Base-by-base conservation (phyloP, 2,888 invertebrate species). In the Tenthredo amoena region DNA sequence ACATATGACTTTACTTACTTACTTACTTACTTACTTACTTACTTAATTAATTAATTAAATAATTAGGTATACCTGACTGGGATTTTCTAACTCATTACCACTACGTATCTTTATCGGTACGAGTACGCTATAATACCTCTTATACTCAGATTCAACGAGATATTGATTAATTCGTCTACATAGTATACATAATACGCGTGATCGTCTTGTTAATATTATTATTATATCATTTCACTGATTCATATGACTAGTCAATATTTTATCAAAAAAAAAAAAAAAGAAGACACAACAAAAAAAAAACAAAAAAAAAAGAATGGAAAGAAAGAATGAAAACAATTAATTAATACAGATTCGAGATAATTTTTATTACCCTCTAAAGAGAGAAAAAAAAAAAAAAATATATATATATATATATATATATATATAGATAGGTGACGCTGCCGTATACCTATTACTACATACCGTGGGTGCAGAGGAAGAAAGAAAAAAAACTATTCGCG, bases 211-310 rank as follows among this genome's bases (percentile, higher is more conserved):
- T 47, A 47, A 47, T 47, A 47, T 58, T 58, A 21, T n/a, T 58
- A 58, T 9, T 58, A 58, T 21, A 58, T 58, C 58, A 58, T 58
- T 58, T 58, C 58, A n/a, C 21, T 21, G 9, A 58, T 58, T 47
- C 47, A 26, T 26, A 62, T 26, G 12, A 62, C n/a, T 72, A 72
- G 71, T 72, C 62, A 62, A 62, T 62, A 62, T 62, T 62, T 62
- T 62, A 62, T 12, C 21, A 21, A 62, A 26, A 9, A 0, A 21
- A 12, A 62, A 12, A 26, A 26, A 0, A 55, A n/a, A 55, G n/a
- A 3, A n/a, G 18, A 55, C 2, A 18, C 1, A 55, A 18, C 7
- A 2, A 18, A 15, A n/a, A n/a, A n/a, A 50, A 6, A 10, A 62
- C 5, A 0, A 50, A 50, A 50, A n/a, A n/a, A 50, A 6, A 50